Conservation (phyloP, 2,113 vertebrate species). For the Colossoma macropomum region DNA sequence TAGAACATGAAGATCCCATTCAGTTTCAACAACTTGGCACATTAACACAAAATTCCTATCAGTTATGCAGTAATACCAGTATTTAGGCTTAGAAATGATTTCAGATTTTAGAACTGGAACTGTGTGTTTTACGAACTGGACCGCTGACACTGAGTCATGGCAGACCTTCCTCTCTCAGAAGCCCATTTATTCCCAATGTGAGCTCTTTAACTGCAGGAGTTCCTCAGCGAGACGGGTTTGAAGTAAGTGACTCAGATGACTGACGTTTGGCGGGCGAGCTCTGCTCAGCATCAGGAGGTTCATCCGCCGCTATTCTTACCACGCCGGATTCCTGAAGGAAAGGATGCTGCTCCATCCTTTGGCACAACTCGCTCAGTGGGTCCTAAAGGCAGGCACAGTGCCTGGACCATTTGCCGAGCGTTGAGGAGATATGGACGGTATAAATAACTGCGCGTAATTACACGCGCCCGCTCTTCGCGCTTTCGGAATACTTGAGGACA, state of each 20-base stretch:
- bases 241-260: background rate
- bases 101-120: background rate
- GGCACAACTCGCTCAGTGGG: background rate
- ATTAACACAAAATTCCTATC: too few relatives aligned
- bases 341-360: constrained; percentile 8
- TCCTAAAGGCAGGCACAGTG: constrained; percentile 25
- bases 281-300: background rate
- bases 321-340: background rate
- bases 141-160: background rate
- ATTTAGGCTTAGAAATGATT: background rate
- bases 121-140: too few relatives aligned
- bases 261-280: constrained; percentile 1
- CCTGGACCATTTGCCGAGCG: constrained; percentile 7
- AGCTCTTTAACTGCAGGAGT: constrained; percentile 1
- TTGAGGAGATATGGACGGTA: constrained; percentile 40
- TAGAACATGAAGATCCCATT: too few relatives aligned
- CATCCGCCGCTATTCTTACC: constrained; percentile 15
- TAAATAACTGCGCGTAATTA: constrained; percentile 49
- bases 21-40: too few relatives aligned
- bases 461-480: constrained; percentile 6
- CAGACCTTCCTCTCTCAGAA: background rate
- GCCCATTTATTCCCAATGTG: background rate
- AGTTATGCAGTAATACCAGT: too few relatives aligned
- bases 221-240: background rate
- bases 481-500: constrained; percentile 51